These are phyloP conservation scores for Embiotoca jacksoni DNA, from an alignment of 2,113 vertebrate species.

Conservation along the genomic window DNA sequence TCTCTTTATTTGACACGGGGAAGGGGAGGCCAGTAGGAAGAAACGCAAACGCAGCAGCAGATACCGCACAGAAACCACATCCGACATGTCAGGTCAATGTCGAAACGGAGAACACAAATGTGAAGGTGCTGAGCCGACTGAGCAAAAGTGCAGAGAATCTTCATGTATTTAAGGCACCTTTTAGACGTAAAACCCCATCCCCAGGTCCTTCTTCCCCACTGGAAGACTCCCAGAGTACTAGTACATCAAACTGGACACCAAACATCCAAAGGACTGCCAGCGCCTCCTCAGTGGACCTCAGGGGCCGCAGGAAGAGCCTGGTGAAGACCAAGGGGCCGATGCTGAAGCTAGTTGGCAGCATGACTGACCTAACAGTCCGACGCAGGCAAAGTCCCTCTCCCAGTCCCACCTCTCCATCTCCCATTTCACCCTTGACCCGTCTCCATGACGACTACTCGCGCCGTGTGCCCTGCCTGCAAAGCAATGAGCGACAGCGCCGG, in stretches of 20 bases:
- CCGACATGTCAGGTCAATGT: slow-evolving; percentile 54
- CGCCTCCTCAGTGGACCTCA: slow-evolving; percentile 81
- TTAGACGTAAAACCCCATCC: slow-evolving; percentile 88
- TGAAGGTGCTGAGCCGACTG: slow-evolving; percentile 82
- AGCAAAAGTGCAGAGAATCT: slow-evolving; percentile 94
- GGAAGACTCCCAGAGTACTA: slow-evolving; percentile 73
- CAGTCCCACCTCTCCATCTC: slow-evolving; percentile 40
- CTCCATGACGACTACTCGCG: slow-evolving; percentile 96
- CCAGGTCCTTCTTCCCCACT: slow-evolving; percentile 66
- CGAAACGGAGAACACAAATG: slow-evolving; percentile 75
- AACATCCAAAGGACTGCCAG: slow-evolving; percentile 83
- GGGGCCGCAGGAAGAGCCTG: slow-evolving; percentile 81
- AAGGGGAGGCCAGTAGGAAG: slow-evolving; percentile 53
- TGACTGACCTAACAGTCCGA: slow-evolving; percentile 85
- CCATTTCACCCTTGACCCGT: slow-evolving; percentile 78
- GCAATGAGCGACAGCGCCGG: slow-evolving; percentile 82
- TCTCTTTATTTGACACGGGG: slow-evolving; percentile 85
- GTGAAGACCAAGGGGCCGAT: slow-evolving; percentile 86
- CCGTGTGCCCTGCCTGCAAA: slow-evolving; percentile 84
- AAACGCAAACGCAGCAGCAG: slow-evolving; percentile 49
- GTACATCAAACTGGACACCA: slow-evolving; percentile 64
- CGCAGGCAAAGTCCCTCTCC: slow-evolving; percentile 77
- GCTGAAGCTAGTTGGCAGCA: slow-evolving; percentile 89
- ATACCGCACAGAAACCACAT: slow-evolving; percentile 51
- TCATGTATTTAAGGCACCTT: slow-evolving; percentile 88